phyloP scores from a whole-genome alignment of 2,797 vertebrate species.

The Myotis pilosus region DNA sequence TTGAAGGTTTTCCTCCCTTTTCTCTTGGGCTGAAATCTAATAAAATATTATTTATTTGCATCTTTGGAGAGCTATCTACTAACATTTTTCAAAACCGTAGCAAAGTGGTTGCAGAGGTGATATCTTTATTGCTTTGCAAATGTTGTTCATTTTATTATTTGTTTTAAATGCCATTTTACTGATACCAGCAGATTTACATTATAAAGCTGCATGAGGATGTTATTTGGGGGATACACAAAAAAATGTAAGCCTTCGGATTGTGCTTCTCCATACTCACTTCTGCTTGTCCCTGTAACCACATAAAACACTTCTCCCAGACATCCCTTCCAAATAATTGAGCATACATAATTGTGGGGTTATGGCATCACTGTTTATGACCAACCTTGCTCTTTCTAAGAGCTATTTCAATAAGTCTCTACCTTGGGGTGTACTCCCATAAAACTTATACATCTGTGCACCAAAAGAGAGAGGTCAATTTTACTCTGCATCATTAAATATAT shows the following conservation, averaged over 20 bases:
- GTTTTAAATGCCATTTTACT: constrained; percentile 80
- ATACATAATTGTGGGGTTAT: constrained; percentile 63
- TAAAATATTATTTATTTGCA: constrained; percentile 79
- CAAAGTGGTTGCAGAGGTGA: constrained; percentile 76
- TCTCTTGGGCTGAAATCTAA: constrained; percentile 76
- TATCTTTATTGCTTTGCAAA: constrained; percentile 79
- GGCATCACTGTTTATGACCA: constrained; percentile 62
- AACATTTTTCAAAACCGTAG: constrained; percentile 74
- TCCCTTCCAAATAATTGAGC: constrained; percentile 64
- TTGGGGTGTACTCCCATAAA: constrained; percentile 64
- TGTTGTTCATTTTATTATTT: constrained; percentile 79
- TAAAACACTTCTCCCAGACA: constrained; percentile 68
- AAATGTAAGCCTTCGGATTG: neutral
- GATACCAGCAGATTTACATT: constrained; percentile 64
- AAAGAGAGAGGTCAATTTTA: constrained; percentile 62
- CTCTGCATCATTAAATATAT: constrained; percentile 67
- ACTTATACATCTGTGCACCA: constrained; percentile 64
- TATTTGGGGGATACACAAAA: constrained; percentile 46
- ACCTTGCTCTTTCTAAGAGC: constrained; percentile 65
- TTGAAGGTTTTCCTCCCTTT: constrained; percentile 63
- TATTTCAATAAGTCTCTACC: constrained; percentile 68
- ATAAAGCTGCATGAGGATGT: constrained; percentile 28
- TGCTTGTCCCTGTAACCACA: constrained; percentile 28
- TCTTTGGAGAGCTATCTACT: constrained; percentile 68
- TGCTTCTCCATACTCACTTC: constrained; percentile 27